A percentile compares a stretch with the other conserved stretches of the same genome.
Evolutionary conservation across 2,797 vertebrate genomes (phyloP).

Genomic region (Nannoperca obscura): DNA sequence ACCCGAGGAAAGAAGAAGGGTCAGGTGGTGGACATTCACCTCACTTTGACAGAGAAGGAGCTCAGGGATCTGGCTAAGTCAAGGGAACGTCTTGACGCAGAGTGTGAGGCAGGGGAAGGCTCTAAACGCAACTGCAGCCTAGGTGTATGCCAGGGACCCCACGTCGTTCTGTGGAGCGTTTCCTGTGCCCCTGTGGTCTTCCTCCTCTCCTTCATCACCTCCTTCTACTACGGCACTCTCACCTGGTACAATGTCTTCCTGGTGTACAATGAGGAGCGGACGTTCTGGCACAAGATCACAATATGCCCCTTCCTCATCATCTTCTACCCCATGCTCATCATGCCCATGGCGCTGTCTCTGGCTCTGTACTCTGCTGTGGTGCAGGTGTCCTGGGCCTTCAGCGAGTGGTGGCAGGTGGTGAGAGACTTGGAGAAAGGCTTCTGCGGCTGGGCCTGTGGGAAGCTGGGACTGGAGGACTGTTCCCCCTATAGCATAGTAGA

Average conservation of each 20-base stretch:
- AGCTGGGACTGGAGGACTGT: conserved; percentile 96
- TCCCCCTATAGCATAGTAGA: conserved; percentile 98
- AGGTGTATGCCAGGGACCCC: conserved; percentile 91
- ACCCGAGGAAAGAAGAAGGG: conserved; percentile 98
- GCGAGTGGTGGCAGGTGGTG: conserved; percentile 94
- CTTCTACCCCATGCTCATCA: conserved; percentile 97
- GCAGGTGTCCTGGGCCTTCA: conserved; percentile 96
- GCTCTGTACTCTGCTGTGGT: conserved; percentile 92
- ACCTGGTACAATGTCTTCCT: conserved; percentile 99
- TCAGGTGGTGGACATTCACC: conserved; percentile 98
- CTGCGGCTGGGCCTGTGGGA: conserved; percentile 97
- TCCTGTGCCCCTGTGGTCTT: conserved; percentile 94
- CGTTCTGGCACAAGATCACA: conserved; percentile 99
- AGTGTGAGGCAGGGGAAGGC: conserved; percentile 80
- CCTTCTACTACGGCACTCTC: conserved; percentile 98
- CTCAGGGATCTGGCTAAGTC: conserved; percentile 93
- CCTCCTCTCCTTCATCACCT: conserved; percentile 94
- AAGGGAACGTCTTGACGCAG: conserved; percentile 87
- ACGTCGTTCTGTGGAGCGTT: conserved; percentile 94
- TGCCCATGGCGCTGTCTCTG: conserved; percentile 92
- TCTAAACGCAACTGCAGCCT: conserved; percentile 86
- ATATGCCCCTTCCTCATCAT: conserved; percentile 97
- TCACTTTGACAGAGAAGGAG: conserved; percentile 95
- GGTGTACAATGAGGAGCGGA: conserved; percentile 98
- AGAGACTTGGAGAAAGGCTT: conserved; percentile 98